phyloP scores from a whole-genome alignment of 2,797 vertebrate genomes.

The Danio aesculapii region DNA sequence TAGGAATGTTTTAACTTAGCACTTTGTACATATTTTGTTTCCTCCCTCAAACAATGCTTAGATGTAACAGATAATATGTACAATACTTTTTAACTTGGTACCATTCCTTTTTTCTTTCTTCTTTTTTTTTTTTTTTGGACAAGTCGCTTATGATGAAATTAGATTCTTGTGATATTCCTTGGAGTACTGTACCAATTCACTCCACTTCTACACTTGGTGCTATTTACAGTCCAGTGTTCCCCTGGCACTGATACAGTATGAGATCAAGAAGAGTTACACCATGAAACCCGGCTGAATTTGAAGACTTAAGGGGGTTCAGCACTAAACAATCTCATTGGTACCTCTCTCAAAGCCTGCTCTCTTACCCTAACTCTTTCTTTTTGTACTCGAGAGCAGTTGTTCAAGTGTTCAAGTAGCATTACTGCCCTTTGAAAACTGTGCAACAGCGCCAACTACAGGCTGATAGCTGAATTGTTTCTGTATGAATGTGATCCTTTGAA shows the following conservation, averaged over 20 bases:
- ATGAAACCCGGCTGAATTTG: conserved; percentile 54
- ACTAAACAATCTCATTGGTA: conserved; percentile 23
- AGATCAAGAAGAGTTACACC: conserved; percentile 57
- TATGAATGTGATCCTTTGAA: conserved; percentile 46
- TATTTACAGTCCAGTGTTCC: conserved; percentile 66
- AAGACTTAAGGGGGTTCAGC: conserved; percentile 19
- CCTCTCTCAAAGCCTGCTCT: conserved; percentile 19
- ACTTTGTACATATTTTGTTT: conserved; percentile 76
- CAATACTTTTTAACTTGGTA: conserved; percentile 43
- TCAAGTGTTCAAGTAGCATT: conserved; percentile 50
- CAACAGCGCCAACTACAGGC: conserved; percentile 36
- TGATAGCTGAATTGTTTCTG: conserved; percentile 26
- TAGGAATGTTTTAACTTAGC: conserved; percentile 77
- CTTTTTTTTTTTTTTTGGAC: conserved; percentile 33
- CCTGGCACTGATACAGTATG: conserved; percentile 60
- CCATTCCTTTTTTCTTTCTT: conserved; percentile 12
- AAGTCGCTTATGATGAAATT: conserved; percentile 24
- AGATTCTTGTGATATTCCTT: conserved; percentile 35
- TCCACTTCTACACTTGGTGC: conserved; percentile 73
- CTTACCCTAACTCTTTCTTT: conserved; percentile 19
- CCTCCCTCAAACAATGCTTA: conserved; percentile 50
- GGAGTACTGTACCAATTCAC: conserved; percentile 48
- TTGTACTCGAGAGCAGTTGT: conserved; percentile 36
- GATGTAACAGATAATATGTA: conserved; percentile 49
- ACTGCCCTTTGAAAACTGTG: conserved; percentile 47